Percentiles rank a stretch among this genome's conserved stretches.
Evolutionary conservation across 1,140 invertebrate species (phyloP).

Genomic region (Phocides pigmalion): DNA sequence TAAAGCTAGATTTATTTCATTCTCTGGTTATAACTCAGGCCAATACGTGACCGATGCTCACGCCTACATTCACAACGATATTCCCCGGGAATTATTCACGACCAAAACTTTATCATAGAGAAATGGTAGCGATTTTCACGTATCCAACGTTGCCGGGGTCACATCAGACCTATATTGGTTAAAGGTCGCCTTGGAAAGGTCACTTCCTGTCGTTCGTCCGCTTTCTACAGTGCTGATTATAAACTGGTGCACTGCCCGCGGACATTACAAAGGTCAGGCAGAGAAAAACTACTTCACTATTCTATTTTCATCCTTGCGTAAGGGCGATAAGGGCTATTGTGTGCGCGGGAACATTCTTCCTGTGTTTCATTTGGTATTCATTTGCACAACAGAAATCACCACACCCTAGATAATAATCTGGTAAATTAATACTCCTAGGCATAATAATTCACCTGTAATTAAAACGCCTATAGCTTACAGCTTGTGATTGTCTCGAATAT

Average conservation of each 20-base stretch:
- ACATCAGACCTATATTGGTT: slow-evolving; percentile 58
- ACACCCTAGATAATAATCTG: slow-evolving; percentile 16
- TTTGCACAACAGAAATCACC: slow-evolving; percentile 23
- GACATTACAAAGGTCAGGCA: slow-evolving; percentile 53
- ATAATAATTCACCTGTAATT: slow-evolving; percentile 18
- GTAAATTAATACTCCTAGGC: slow-evolving; percentile 8
- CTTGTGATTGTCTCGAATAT: slow-evolving; percentile 4
- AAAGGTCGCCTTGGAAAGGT: slow-evolving; percentile 74
- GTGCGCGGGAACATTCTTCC: slow-evolving; percentile 13
- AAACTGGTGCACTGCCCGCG: slow-evolving; percentile 69
- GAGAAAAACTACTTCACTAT: slow-evolving; percentile 36
- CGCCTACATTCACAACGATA: slow-evolving; percentile 60
- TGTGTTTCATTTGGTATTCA: slow-evolving; percentile 18
- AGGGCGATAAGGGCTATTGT: slow-evolving; percentile 34
- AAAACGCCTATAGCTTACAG: slow-evolving; percentile 14
- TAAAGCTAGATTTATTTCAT: slow-evolving; percentile 72
- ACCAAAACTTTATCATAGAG: slow-evolving; percentile 45
- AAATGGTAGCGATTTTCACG: slow-evolving; percentile 65
- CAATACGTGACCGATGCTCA: slow-evolving; percentile 79
- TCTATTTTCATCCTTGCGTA: slow-evolving; percentile 39
- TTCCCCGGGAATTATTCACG: slow-evolving; percentile 42
- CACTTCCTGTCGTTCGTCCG: slow-evolving; percentile 61
- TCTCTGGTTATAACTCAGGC: slow-evolving; percentile 69
- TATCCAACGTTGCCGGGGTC: slow-evolving; percentile 66
- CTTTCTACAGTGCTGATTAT: slow-evolving; percentile 68